Evolutionary conservation across 2,797 vertebrate species (phyloP).

Genomic region (Tadarida brasiliensis): DNA sequence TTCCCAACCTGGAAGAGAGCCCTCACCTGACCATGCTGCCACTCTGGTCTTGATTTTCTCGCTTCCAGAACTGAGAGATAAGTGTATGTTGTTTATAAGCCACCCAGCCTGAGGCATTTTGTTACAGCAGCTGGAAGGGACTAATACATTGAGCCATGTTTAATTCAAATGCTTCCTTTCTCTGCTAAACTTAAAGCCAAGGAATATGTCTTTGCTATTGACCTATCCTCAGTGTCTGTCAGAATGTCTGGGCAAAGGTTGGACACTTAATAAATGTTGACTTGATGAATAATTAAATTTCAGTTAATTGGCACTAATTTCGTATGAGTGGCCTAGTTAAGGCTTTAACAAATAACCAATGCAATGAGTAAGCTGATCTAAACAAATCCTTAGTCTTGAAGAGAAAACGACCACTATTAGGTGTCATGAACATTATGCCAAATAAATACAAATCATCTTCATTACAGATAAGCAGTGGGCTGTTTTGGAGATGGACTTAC

Average conservation of each 20-base stretch:
- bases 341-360: constrained; percentile 48
- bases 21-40: background rate
- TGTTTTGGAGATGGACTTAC: background rate
- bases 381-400: constrained; percentile 24
- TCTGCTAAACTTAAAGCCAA: constrained; percentile 12
- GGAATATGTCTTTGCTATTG: background rate
- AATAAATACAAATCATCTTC: constrained; percentile 66
- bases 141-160: background rate
- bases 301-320: constrained; percentile 27
- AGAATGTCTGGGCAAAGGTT: background rate
- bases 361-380: constrained; percentile 24
- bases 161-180: constrained; percentile 39
- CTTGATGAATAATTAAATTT: constrained; percentile 55
- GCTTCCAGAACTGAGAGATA: background rate
- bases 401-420: constrained; percentile 54
- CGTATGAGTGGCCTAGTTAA: constrained; percentile 39
- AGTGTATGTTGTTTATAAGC: background rate
- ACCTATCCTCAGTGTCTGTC: background rate
- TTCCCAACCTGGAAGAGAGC: background rate
- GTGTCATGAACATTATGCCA: constrained; percentile 44
- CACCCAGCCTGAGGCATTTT: background rate
- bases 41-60: background rate
- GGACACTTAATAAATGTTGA: constrained; percentile 24
- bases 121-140: background rate
- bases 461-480: background rate